Conservation (phyloP, 2,113 vertebrate genomes). For the Chaetodon trifascialis region DNA sequence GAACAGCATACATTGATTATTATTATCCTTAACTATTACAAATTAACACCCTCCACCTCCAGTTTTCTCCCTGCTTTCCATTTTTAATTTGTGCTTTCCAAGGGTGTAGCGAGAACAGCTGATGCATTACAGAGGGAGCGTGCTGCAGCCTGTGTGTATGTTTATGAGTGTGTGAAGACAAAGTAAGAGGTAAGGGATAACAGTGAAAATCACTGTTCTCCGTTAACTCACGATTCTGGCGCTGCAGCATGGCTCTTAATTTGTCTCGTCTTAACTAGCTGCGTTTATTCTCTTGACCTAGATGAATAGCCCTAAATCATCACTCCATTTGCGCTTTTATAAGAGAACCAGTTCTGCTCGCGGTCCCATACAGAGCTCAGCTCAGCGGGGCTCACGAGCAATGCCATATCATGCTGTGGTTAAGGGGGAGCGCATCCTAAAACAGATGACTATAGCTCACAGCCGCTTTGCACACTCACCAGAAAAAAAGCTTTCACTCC, state of each 20-base stretch:
- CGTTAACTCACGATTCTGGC: slow-evolving; percentile 50
- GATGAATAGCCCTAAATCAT: slow-evolving; percentile 67
- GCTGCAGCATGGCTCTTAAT: slow-evolving; percentile 53
- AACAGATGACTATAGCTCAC: slow-evolving; percentile 17
- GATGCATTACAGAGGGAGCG: slow-evolving; percentile 45
- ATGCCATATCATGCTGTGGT: slow-evolving; percentile 29
- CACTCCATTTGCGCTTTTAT: slow-evolving; percentile 62
- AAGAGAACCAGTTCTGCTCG: slow-evolving; percentile 48
- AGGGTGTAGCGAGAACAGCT: slow-evolving; percentile 47
- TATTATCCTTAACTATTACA: neutral
- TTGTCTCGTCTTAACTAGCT: slow-evolving; percentile 57
- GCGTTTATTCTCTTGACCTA: slow-evolving; percentile 71
- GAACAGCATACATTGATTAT: slow-evolving; percentile 21
- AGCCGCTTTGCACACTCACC: neutral
- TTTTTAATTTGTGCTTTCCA: slow-evolving; percentile 47
- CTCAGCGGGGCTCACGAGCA: slow-evolving; percentile 34
- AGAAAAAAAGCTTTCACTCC: neutral
- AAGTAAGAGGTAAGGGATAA: slow-evolving; percentile 43
- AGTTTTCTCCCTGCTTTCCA: slow-evolving; percentile 36
- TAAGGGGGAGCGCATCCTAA: slow-evolving; percentile 32
- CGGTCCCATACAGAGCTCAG: slow-evolving; percentile 48
- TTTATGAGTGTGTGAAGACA: slow-evolving; percentile 29
- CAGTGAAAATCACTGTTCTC: slow-evolving; percentile 52
- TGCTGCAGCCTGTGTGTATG: slow-evolving; percentile 36
- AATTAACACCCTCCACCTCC: slow-evolving; percentile 28